Percentiles rank a stretch among this genome's conserved stretches.
These are phyloP conservation scores for Acyrthosiphon pisum DNA, from an alignment of 1,140 invertebrate genomes.

Conservation along the genomic window DNA sequence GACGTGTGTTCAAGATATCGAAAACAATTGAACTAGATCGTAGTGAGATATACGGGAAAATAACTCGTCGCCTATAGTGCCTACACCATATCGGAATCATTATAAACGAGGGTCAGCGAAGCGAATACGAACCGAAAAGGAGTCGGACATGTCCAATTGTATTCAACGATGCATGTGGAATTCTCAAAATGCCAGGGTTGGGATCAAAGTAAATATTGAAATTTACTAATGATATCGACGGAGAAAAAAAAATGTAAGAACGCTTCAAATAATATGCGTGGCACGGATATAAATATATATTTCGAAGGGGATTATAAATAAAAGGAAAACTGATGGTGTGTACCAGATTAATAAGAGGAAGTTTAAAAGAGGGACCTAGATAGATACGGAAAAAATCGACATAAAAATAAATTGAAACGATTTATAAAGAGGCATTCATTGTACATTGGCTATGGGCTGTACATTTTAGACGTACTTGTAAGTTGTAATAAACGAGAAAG, in stretches of 20 bases:
- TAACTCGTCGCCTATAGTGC: neutral
- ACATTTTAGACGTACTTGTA: neutral
- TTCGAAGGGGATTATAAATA: conserved; percentile 37
- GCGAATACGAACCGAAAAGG: conserved; percentile 48
- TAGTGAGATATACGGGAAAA: conserved; percentile 10
- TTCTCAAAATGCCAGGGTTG: neutral
- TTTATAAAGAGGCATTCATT: conserved; percentile 41
- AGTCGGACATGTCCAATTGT: conserved; percentile 47
- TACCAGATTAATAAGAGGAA: conserved; percentile 39
- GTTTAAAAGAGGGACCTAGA: conserved; percentile 38
- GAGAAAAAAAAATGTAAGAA: conserved; percentile 1
- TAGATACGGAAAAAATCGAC: conserved; percentile 43
- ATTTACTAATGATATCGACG: conserved; percentile 44
- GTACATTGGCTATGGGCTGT: conserved; percentile 5
- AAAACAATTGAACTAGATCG: conserved; percentile 40
- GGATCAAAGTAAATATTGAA: conserved; percentile 56
- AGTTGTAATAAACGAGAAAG: conserved; percentile 42
- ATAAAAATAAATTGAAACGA: conserved; percentile 53
- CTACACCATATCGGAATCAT: conserved; percentile 39
- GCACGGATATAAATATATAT: neutral
- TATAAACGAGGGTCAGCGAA: conserved; percentile 24
- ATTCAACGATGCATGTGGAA: conserved; percentile 42
- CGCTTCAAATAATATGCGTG: neutral
- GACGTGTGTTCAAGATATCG: conserved; percentile 16
- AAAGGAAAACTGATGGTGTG: conserved; percentile 33